Evolutionary conservation across 2,797 vertebrate genomes (phyloP), one percentile per base, ranked within the genome.

Genomic region (Thunnus albacares): DNA sequence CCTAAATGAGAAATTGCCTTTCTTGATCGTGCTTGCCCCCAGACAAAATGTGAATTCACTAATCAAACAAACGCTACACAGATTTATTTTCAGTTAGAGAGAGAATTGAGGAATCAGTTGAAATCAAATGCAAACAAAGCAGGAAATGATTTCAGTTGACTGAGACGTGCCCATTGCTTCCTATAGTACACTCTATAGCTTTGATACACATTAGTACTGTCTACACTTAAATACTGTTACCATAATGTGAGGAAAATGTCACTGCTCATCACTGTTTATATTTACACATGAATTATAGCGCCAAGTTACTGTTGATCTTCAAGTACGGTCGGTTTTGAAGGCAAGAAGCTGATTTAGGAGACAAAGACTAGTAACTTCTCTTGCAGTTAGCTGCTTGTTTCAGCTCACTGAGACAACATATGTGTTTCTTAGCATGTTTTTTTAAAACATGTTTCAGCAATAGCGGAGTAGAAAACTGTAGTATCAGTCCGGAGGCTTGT

Each of bases 41-140:
- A 63, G 53, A 80, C 22, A 82, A 72, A 88, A 92, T 91, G 86
- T 90, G 87, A 93, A 90, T 76, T 84, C 72, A 74, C 22, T 18
- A 28, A 47, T 83, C 41, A 77, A 69, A 83, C 41, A 77, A 69
- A 83, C 71, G 87, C 60, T 62, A 64, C 61, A 52, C 58, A 63
- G 18, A 49, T 71, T 83, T 11, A 57, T 51, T 70, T 62, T 76
- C 17, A 30, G 28, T 30, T 30, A 30, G 28, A 53, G 20, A 79
- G 45, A 76, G 38, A n/a, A 33, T 38, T 79, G 56, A 78, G 30
- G 56, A 30, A 30, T 30, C 28, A 33, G 30, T 33, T 33, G 30
- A 33, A 76, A 79, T 68, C 28, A 2, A 26, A 57, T 64, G 53
- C 58, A 75, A 56, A 57, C 58, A 75, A 56, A 66, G 57, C 20